A percentile compares a stretch with the other conserved stretches of the same genome.
Conservation (phyloP, 2,113 vertebrate genomes). For the Proterorhinus semilunaris region DNA sequence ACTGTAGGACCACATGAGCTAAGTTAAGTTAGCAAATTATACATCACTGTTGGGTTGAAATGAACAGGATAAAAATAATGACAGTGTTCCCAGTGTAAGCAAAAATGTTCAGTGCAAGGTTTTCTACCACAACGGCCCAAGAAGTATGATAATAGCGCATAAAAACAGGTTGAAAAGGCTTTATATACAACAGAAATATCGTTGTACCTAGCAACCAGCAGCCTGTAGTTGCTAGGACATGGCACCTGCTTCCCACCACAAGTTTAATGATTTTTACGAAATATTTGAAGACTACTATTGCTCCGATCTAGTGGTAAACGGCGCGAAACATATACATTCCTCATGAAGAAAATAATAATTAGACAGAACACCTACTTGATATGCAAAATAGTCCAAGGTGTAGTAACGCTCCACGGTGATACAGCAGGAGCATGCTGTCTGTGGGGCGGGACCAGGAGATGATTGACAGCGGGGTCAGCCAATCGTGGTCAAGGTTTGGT, state of each 20-base stretch:
- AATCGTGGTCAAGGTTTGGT: conserved; percentile 47
- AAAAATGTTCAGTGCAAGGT: background rate
- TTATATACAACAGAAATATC: conserved; percentile 36
- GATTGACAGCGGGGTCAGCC: conserved; percentile 50
- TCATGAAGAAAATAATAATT: background rate
- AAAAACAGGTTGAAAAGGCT: conserved; percentile 4
- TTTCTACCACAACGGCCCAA: background rate
- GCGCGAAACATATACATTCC: background rate
- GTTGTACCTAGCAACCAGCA: conserved; percentile 9
- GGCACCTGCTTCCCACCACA: conserved; percentile 53
- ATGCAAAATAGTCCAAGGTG: conserved; percentile 41
- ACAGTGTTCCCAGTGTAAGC: background rate
- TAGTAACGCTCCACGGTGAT: conserved; percentile 32
- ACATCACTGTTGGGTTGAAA: conserved; percentile 7
- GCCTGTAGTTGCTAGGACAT: conserved; percentile 15
- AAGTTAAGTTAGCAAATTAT: conserved; percentile 20
- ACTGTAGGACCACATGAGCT: background rate
- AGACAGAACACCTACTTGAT: conserved; percentile 57
- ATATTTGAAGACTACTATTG: background rate
- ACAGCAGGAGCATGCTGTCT: conserved; percentile 43
- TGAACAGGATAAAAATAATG: background rate
- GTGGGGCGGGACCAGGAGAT: conserved; percentile 23
- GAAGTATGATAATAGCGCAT: background rate
- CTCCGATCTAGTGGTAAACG: background rate
- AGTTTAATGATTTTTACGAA: conserved; percentile 16